Percentiles rank a stretch among this genome's conserved stretches.
phyloP scores from a whole-genome alignment of 2,113 vertebrate genomes.

The Scalopus aquaticus region DNA sequence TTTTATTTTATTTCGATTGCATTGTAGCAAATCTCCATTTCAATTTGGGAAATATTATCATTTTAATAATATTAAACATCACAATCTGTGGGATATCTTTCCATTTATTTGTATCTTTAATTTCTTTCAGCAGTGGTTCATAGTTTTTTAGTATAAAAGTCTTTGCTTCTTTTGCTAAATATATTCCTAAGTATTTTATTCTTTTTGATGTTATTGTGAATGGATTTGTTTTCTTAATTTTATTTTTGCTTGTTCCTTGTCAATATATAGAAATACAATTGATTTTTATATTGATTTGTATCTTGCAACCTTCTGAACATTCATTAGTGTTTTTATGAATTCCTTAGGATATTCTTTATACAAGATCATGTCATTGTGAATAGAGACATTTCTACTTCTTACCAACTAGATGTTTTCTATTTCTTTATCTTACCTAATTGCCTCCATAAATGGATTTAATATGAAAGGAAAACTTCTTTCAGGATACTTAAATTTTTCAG shows the following conservation, averaged over 20 bases:
- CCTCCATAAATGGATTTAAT: not conserved
- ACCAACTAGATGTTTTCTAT: not conserved
- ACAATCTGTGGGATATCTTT: not conserved
- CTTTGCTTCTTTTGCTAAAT: not conserved
- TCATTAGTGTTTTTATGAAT: constrained; percentile 14
- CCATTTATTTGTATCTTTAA: not conserved
- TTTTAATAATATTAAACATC: not conserved
- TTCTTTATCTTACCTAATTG: constrained; percentile 3
- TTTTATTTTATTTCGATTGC: not conserved
- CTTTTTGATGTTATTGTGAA: not conserved
- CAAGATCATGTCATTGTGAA: not conserved
- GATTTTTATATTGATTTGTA: not conserved
- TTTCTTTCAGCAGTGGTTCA: not conserved
- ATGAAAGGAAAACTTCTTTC: constrained; percentile 3
- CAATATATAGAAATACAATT: not conserved
- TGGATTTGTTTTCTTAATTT: constrained; percentile 36
- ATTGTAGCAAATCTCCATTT: not conserved
- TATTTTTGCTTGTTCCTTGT: constrained; percentile 18
- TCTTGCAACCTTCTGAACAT: constrained; percentile 4
- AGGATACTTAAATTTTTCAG: not conserved
- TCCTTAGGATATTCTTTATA: constrained; percentile 1
- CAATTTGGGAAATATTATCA: not conserved
- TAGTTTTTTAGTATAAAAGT: not conserved
- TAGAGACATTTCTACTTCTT: constrained; percentile 22
- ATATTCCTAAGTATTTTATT: not conserved